Evolutionary conservation across 2,888 invertebrate species (phyloP).

Genomic region (Campoplex nolae): DNA sequence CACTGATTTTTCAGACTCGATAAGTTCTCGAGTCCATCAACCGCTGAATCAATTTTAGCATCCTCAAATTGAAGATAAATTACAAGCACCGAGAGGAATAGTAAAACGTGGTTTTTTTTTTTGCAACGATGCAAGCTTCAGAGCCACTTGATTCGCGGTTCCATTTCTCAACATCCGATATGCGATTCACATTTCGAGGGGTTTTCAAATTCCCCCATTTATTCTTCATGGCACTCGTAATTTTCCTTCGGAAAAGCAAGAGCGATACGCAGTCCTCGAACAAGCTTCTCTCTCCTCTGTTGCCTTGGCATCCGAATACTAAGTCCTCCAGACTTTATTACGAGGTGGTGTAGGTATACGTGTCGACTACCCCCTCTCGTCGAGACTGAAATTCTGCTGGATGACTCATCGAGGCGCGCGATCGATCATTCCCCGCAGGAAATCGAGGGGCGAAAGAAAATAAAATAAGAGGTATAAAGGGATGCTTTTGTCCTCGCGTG

Average conservation of each 20-base stretch:
- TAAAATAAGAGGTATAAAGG: constrained; percentile 42
- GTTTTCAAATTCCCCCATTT: constrained; percentile 20
- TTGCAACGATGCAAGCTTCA: neutral
- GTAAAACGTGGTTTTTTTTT: neutral
- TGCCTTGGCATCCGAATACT: constrained; percentile 56
- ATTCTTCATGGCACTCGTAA: neutral
- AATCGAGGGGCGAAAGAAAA: constrained; percentile 57
- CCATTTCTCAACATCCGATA: neutral
- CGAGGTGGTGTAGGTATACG: constrained; percentile 29
- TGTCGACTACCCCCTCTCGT: constrained; percentile 58
- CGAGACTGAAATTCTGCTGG: constrained; percentile 72
- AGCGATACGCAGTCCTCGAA: constrained; percentile 28
- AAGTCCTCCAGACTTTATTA: constrained; percentile 59
- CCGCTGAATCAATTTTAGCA: neutral
- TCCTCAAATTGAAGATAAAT: neutral
- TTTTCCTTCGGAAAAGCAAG: constrained; percentile 31
- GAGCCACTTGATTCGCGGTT: neutral
- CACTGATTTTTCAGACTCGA: neutral
- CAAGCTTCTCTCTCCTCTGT: constrained; percentile 23
- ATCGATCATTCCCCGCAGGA: constrained; percentile 75
- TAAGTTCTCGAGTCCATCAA: too few relatives aligned
- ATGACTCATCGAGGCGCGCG: constrained; percentile 77
- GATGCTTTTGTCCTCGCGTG: constrained; percentile 17
- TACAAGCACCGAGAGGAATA: neutral
- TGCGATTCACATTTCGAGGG: constrained; percentile 48